phyloP scores from a whole-genome alignment of 2,888 invertebrate species.

The Mystacides longicornis region DNA sequence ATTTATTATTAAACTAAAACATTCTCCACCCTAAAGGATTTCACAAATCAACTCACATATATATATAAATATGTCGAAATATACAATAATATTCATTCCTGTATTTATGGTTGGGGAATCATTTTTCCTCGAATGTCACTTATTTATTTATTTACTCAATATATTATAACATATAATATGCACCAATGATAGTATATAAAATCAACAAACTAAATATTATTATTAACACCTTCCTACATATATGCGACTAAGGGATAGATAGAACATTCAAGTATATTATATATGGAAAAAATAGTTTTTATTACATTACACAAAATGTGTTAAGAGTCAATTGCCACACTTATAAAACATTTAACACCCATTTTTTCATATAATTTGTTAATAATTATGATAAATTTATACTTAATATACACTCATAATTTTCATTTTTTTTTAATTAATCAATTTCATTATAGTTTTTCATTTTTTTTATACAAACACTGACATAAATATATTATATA shows the following conservation, averaged over 20 bases:
- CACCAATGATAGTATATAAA: neutral
- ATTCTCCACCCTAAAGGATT: no score
- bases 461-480: no score
- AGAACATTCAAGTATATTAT: neutral
- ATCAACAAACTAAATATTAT: neutral
- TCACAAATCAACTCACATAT: constrained; percentile 13
- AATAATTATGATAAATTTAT: no score
- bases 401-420: no score
- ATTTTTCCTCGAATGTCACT: neutral
- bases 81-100: constrained; percentile 20
- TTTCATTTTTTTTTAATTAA: no score
- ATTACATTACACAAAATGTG: constrained; percentile 3
- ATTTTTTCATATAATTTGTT: no score
- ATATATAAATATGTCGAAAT: constrained; percentile 19
- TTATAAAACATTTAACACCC: neutral
- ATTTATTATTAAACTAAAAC: no score
- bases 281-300: constrained; percentile 6
- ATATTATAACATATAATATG: neutral
- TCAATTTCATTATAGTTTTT: no score
- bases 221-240: neutral
- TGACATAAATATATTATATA: no score
- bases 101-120: neutral
- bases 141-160: neutral
- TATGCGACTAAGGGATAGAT: neutral
- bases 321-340: neutral